These are phyloP conservation scores for Drosophila nr. medialis DNA, from an alignment of 2,888 invertebrate species.

Conservation along the genomic window DNA sequence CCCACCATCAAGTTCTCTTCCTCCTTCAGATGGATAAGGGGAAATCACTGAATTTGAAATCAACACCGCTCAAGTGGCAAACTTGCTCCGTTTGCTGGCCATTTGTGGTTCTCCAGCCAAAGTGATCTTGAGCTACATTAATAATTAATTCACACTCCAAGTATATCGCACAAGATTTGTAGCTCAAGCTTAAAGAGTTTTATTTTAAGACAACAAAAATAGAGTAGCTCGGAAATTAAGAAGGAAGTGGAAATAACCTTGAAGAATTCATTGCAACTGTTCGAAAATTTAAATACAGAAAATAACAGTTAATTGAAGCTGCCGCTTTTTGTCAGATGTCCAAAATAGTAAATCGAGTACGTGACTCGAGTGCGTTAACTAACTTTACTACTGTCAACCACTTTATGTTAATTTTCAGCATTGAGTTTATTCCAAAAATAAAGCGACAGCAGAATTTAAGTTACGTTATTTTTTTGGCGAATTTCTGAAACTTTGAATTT, in stretches of 20 bases:
- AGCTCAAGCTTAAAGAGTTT: constrained; percentile 30
- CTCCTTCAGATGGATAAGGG: constrained; percentile 1
- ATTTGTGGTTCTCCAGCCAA: constrained; percentile 24
- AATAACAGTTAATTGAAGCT: neutral
- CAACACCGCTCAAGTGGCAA: constrained; percentile 58
- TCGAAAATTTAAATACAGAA: neutral
- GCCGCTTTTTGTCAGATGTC: constrained; percentile 25
- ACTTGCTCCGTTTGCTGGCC: constrained; percentile 35
- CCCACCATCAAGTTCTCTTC: neutral
- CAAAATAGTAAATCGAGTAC: constrained; percentile 29
- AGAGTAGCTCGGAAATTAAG: neutral
- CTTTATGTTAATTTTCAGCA: neutral
- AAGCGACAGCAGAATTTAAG: neutral
- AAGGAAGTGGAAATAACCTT: neutral
- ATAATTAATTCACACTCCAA: constrained; percentile 46
- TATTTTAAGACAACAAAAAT: constrained; percentile 10
- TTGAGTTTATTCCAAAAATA: neutral
- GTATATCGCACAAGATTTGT: constrained; percentile 30
- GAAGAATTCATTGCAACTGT: neutral
- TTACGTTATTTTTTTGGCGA: neutral
- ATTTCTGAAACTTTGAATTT: neutral
- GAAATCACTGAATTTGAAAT: constrained; percentile 74
- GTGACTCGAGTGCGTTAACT: constrained; percentile 13
- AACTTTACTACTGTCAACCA: neutral
- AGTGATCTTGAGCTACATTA: constrained; percentile 74